Percentiles rank a stretch among this genome's conserved stretches.
Evolutionary conservation across 2,888 invertebrate species (phyloP).

Genomic region (Peribatodes rhomboidaria): DNA sequence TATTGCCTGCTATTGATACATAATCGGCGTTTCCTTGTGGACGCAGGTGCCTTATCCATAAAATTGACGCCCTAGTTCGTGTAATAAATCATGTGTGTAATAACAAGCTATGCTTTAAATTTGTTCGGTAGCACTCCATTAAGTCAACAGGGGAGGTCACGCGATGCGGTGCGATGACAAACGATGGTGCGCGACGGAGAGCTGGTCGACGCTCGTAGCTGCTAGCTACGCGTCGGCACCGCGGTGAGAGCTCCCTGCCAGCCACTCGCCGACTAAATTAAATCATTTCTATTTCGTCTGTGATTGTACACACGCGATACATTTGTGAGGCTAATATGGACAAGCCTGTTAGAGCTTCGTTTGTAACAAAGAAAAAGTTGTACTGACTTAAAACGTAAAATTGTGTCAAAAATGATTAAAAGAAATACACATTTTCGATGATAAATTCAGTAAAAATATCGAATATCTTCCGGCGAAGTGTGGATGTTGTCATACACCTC

Average conservation of each 20-base stretch:
- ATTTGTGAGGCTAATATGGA: conserved; percentile 62
- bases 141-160: conserved; percentile 78
- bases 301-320: conserved; percentile 76
- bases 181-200: conserved; percentile 45
- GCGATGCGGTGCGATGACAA: conserved; percentile 70
- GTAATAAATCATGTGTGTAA: conserved; percentile 64
- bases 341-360: conserved; percentile 33
- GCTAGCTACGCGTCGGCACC: conserved; percentile 21
- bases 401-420: too few relatives aligned
- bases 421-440: too few relatives aligned
- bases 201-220: not conserved
- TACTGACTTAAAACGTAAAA: not conserved
- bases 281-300: conserved; percentile 80
- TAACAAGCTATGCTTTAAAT: conserved; percentile 67
- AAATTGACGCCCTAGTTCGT: conserved; percentile 24
- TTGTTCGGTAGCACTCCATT: conserved; percentile 77
- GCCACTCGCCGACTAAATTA: conserved; percentile 75
- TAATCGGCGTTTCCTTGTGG: conserved; percentile 13
- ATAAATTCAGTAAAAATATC: too few relatives aligned
- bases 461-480: too few relatives aligned
- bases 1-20: conserved; percentile 24
- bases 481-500: too few relatives aligned
- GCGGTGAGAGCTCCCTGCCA: conserved; percentile 59
- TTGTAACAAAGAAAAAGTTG: not conserved
- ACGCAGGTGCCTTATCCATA: conserved; percentile 17